Base-by-base conservation (phyloP, 30 jellyfish, hydroid and myxozoan species). In the Calvadosia cruxmelitensis region DNA sequence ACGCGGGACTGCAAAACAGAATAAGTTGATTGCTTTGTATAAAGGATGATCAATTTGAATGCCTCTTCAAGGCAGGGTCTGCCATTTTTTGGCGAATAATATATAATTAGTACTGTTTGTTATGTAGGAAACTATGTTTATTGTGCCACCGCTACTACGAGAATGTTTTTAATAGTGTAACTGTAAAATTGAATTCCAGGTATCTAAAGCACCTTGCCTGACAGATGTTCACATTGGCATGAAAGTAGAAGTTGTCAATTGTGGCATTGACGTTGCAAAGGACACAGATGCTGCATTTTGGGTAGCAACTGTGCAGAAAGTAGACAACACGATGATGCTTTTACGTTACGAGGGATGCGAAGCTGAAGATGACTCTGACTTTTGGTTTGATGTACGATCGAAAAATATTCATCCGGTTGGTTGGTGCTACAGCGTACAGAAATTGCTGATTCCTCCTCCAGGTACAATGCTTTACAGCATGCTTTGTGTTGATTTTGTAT, bases 321-420 rank as follows among this genome's bases (percentile, higher is more conserved):
- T 77, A 13, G 92, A 80, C 64, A 66, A 65, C 12, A 86, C 78
- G 57, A 79, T 86, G 96, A 74, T 86, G 94, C 67, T 86, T 49
- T 61, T 86, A 30, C 75, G 96, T 3, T 79, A 86, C 50, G 83
- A 71, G 33, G 96, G 94, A 3, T 79, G 61, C 31, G 93, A 80
- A 53, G 85, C 74, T 34, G 93, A 79, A 63, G 79, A 78, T 32
- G 71, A 16, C 24, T 78, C 79, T 62, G 92, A 86, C 67, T 86
- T 86, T 68, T 86, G 96, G 96, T 68, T 86, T 50, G 96, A 86
- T 74, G 87, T 86, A 10, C 69, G 96, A 27, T 86, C 96, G 15
- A 86, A 76, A 64, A 74, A 79, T 68, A 72, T 86, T 12, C 96
- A 86, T 52, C 94, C 96, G 0, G 93, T 86, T 51, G 96, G 96